These are phyloP conservation scores for Lepisosteus osseus DNA, from an alignment of 2,113 vertebrate genomes.

Conservation along the genomic window DNA sequence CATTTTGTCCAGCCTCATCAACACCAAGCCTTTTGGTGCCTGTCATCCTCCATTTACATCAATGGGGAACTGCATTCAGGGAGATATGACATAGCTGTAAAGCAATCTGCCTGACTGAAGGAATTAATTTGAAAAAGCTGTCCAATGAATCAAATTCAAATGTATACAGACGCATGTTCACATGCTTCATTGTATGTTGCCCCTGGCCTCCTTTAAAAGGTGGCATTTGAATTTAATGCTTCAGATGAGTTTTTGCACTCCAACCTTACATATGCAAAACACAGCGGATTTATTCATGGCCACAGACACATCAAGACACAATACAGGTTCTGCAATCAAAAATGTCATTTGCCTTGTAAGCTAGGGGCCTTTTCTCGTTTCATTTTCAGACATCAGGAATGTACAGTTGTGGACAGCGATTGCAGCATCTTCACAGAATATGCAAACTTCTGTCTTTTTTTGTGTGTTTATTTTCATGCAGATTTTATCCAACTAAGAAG, in stretches of 20 bases:
- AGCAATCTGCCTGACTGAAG: constrained; percentile 94
- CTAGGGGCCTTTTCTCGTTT: constrained; percentile 15
- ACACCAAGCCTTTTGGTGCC: constrained; percentile 70
- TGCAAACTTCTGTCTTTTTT: too few relatives aligned
- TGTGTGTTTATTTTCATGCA: too few relatives aligned
- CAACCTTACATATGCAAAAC: constrained; percentile 66
- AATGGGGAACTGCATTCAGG: constrained; percentile 85
- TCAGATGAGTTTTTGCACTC: constrained; percentile 51
- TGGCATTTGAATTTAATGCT: constrained; percentile 53
- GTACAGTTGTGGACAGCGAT: not conserved
- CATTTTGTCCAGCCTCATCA: constrained; percentile 82
- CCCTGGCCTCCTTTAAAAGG: constrained; percentile 35
- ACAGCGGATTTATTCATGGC: constrained; percentile 28
- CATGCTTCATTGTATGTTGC: constrained; percentile 35
- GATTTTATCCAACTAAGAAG: too few relatives aligned
- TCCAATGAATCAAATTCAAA: constrained; percentile 92
- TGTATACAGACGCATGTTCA: constrained; percentile 67
- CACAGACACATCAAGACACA: constrained; percentile 39
- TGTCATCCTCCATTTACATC: constrained; percentile 93
- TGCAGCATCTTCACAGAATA: too few relatives aligned
- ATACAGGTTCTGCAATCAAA: constrained; percentile 57
- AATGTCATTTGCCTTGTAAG: constrained; percentile 54
- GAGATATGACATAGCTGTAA: constrained; percentile 89
- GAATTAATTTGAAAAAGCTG: constrained; percentile 96
- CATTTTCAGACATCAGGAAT: not conserved